Evolutionary conservation across 2,888 invertebrate genomes (phyloP).

Genomic region (Pogonocherus hispidulus): DNA sequence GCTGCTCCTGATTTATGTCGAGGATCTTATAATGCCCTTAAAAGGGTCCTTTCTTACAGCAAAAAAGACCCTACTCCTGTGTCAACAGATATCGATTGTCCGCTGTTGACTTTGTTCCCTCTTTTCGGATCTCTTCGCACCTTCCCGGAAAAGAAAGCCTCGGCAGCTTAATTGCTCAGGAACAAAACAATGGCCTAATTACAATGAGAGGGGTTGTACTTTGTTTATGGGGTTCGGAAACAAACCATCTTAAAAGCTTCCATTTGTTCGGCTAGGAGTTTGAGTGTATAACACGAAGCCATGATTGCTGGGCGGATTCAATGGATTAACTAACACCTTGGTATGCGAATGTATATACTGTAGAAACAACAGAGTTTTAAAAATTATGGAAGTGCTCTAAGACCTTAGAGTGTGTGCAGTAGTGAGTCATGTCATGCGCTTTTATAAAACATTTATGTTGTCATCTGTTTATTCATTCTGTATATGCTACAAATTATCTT

Average conservation of each 20-base stretch:
- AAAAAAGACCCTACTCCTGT: conserved; percentile 33
- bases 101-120: conserved; percentile 47
- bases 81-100: conserved; percentile 48
- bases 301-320: background rate
- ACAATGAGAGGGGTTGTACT: background rate
- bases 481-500: too few species aligned
- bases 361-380: too few species aligned
- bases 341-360: too few species aligned
- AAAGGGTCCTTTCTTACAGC: conserved; percentile 14
- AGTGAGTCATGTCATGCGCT: too few species aligned
- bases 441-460: too few species aligned
- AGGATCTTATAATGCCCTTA: conserved; percentile 27
- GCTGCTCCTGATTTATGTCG: conserved; percentile 16
- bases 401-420: too few species aligned
- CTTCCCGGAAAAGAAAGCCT: background rate
- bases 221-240: background rate
- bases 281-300: background rate
- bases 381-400: too few species aligned
- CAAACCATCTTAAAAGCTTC: background rate
- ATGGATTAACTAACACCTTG: too few species aligned
- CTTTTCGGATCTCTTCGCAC: background rate
- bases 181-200: background rate
- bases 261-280: background rate
- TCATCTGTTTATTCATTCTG: too few species aligned
- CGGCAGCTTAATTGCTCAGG: background rate